Percentiles rank a stretch among this genome's conserved stretches.
Conservation (phyloP, 2,888 invertebrate genomes). For the Dysmachus trigonus region DNA sequence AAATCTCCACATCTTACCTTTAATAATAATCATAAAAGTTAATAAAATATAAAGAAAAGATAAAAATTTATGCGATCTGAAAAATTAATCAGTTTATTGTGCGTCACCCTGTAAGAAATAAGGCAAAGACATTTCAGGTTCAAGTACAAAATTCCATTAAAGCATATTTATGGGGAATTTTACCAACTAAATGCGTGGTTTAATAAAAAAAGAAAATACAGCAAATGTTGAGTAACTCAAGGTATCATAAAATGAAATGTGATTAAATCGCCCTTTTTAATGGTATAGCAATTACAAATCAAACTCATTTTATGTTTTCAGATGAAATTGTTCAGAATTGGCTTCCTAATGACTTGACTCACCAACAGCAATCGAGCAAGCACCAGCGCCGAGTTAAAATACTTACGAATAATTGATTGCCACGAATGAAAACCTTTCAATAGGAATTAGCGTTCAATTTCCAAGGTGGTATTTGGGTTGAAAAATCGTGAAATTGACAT, state of each 20-base stretch:
- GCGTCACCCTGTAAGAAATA: neutral
- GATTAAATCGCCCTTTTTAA: neutral
- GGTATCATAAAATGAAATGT: neutral
- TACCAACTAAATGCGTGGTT: neutral
- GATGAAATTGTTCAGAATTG: neutral
- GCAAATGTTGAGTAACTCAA: neutral
- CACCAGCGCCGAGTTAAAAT: neutral
- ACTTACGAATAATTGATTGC: neutral
- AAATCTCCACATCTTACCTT: too few relatives aligned
- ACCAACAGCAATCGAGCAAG: neutral
- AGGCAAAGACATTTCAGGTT: neutral
- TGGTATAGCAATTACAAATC: neutral
- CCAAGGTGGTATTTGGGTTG: neutral
- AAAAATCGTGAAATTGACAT: neutral
- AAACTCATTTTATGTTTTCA: neutral
- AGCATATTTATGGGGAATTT: neutral
- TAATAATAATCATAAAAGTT: too few relatives aligned
- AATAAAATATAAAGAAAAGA: too few relatives aligned
- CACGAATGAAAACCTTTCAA: neutral
- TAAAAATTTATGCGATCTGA: too few relatives aligned
- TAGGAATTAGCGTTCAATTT: neutral
- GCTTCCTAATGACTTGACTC: neutral
- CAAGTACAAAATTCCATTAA: neutral
- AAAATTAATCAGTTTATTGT: neutral
- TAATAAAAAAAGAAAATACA: neutral